Evolutionary conservation across 2,888 invertebrate genomes (phyloP), one percentile per base, ranked within the genome.

Genomic region (Crossocerus cetratus): DNA sequence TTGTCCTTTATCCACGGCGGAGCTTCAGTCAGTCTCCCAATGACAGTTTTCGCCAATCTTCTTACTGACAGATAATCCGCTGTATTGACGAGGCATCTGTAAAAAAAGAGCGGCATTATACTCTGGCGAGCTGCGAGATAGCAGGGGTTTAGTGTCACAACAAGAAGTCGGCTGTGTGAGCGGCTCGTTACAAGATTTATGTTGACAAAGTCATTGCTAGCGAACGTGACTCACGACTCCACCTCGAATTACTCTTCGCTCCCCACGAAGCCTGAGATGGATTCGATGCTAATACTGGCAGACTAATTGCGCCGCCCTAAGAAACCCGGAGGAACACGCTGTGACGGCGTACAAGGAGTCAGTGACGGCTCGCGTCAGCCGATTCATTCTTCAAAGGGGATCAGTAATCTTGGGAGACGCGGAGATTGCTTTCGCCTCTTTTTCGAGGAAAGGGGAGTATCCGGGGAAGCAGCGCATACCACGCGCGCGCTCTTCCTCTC

Each of bases 211-310:
- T 32, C 22, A 43, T 61, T 16, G 21, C 56, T 4, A 32, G 32
- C 32, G 49, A 16, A 13, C 13, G 49, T 49, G 49, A 49, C 49
- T 49, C 49, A 14, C 14, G 49, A 14, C 49, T 49, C 11, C 32
- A 32, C 8, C 32, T 32, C 32, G 11, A 32, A 32, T 32, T 32
- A 32, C 32, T 32, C 32, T 32, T 32, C 59, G 3, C 72, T 43
- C 69, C 58, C 63, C 44, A 32, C 69, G 75, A 78, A 80, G 84
- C 82, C 68, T 70, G 76, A 83, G 78, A 82, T 80, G 75, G 82
- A 86, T 87, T 78, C 79, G 80, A 86, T 83, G 83, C 83, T 85
- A 86, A 87, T 86, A 78, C 83, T 68, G 69, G 73, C 77, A 78
- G 82, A 85, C 86, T 86, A 86, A 87, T 87, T 86, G 83, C 80